Evolutionary conservation across 2,113 vertebrate species (phyloP).

Genomic region (Microcebus jonahi): DNA sequence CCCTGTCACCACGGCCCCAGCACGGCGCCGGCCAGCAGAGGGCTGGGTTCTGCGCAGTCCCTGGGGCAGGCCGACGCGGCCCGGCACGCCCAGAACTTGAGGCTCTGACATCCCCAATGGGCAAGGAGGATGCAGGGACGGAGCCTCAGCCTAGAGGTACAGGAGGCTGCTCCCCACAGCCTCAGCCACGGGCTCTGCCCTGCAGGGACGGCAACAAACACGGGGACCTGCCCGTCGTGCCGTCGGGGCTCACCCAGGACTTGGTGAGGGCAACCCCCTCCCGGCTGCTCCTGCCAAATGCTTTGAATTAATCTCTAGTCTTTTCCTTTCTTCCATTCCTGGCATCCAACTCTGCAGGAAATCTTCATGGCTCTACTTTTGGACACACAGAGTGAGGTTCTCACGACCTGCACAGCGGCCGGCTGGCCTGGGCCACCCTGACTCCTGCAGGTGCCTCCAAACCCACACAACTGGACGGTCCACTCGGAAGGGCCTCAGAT

Average conservation of each 20-base stretch:
- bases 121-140: background rate
- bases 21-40: accelerated
- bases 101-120: background rate
- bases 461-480: background rate
- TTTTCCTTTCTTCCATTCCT: background rate
- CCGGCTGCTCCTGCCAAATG: background rate
- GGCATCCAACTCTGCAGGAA: background rate
- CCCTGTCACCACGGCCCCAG: background rate
- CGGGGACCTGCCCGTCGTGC: accelerated
- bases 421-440: too few species aligned
- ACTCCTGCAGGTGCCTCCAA: background rate
- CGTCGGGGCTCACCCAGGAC: background rate
- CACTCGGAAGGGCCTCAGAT: background rate
- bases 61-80: background rate
- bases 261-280: background rate
- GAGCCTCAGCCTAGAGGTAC: background rate
- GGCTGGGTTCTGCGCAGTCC: too few species aligned
- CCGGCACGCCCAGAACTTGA: too few species aligned
- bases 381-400: background rate
- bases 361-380: background rate
- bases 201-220: background rate
- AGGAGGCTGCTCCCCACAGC: background rate
- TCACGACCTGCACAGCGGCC: accelerated
- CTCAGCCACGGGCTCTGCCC: too few species aligned
- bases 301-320: background rate